Evolutionary conservation across 2,888 invertebrate species (phyloP), one percentile per base, ranked within the genome.

Genomic region (Thera obeliscata): DNA sequence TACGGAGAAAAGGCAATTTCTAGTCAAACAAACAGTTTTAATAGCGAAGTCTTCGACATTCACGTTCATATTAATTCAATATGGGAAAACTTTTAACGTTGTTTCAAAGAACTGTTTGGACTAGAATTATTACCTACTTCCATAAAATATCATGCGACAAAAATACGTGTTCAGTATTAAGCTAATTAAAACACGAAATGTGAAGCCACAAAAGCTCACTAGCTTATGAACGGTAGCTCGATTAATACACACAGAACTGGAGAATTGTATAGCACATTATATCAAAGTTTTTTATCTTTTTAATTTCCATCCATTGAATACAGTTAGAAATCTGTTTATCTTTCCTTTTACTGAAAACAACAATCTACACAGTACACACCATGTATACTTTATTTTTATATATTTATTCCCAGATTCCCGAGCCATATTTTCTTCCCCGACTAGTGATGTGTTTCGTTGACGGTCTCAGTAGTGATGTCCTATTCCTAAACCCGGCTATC

Each of bases 101-200:
- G 3, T 56, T 56, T n/a, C 41, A 56, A 56, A 46, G 43, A 46
- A 46, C 43, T 57, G 46, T 9, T 33, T 36, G 55, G n/a, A 11
- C 55, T 55, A 36, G 55, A 36, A 55, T 36, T 3, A 35, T 5
- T 49, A 59, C n/a, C 12, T 36, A 36, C 48, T 58, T 58, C 4
- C 49, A 59, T 49, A n/a, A 35, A 38, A 59, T 12, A 49, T 35
- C 0, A 57, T 59, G 48, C 46, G 48, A 58, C 35, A 48, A 41
- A 11, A 59, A 50, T 9, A 46, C 49, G 38, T 12, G 46, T 56
- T 33, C 33, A 64, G 46, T 9, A 33, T 52, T 55, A 49, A 55
- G 49, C 56, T 59, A 62, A 62, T 67, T 67, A 66, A 46, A 66
- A 62, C 62, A 59, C 38, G 49, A 55, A 50, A 60, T 54, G 22